Evolutionary conservation across 2,888 invertebrate species (phyloP), one percentile per base, ranked within the genome.

Genomic region (Asteroscopus sphinx): DNA sequence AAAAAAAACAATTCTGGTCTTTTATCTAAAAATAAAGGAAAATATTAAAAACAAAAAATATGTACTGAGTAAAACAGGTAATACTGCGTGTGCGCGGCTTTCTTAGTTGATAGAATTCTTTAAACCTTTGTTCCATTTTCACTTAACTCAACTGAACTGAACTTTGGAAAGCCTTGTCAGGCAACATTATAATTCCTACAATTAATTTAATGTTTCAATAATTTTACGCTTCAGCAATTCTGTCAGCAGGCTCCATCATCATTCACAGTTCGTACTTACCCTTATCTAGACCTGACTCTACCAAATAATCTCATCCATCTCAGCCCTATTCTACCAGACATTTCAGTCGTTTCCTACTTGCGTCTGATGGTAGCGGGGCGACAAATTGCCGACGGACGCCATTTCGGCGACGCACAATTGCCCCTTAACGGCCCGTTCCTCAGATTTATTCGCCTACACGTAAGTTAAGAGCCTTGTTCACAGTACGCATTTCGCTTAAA

Each of bases 391-490:
- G 67, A 39, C 67, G 56, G 68, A 61, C 70, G 79, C 76, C 73
- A 70, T 83, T 85, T 83, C 69, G 77, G 75, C 68, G 76, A 76
- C 80, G 73, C 74, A 69, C 72, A 80, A 84, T 84, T 79, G 81
- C 79, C 63, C 66, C 63, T 76, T 81, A 82, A 82, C 80, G 67
- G 73, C 68, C 55, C 63, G 68, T 81, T 77, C 70, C 47, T 36
- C 76, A 74, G 80, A 85, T 84, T 85, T 82, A 85, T 81, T 80
- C 77, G 77, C 77, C 73, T 76, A 77, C 75, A 68, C 74, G 64
- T 68, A 59, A 71, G 55, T 73, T 72, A 76, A 74, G 76, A 70
- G 66, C 40, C 48, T 64, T 70, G 71, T 77, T 73, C 74, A 73
- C 68, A 56, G 68, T 57, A 68, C 63, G 53, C 75, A 58, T 68